These are phyloP conservation scores for Cyclophora punctaria DNA, from an alignment of 2,888 invertebrate species.

Conservation along the genomic window DNA sequence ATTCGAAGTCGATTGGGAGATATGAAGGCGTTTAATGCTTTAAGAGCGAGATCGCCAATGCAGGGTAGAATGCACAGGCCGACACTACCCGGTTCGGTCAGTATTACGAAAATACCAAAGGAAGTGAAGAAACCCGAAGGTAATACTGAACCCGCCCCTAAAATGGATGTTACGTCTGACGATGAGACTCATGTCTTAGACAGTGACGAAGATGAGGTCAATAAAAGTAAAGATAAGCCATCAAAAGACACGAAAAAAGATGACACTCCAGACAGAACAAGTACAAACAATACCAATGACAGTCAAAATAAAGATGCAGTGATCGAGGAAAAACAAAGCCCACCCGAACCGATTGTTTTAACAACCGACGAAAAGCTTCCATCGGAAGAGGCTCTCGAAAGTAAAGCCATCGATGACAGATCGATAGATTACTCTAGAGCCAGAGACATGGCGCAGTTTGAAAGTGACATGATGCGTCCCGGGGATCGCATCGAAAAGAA, in stretches of 20 bases:
- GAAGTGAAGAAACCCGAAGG: conserved; percentile 39
- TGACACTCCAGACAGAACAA: conserved; percentile 9
- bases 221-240: conserved; percentile 16
- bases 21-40: conserved; percentile 42
- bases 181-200: conserved; percentile 63
- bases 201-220: conserved; percentile 53
- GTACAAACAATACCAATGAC: conserved; percentile 18
- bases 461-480: conserved; percentile 20
- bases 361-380: conserved; percentile 65
- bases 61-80: conserved; percentile 48
- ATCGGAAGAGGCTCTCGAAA: conserved; percentile 55
- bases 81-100: conserved; percentile 55
- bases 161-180: conserved; percentile 44
- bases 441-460: conserved; percentile 10
- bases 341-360: conserved; percentile 40
- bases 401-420: conserved; percentile 33
- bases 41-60: conserved; percentile 49
- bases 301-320: no score
- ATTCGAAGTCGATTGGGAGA: conserved; percentile 55
- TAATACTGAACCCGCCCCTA: conserved; percentile 25
- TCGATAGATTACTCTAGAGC: conserved; percentile 18
- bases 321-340: not conserved
- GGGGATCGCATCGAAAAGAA: conserved; percentile 49
- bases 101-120: conserved; percentile 61
- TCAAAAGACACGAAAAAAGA: conserved; percentile 12